phyloP scores from a whole-genome alignment of 2,888 invertebrate genomes.

The Agonopterix subpropinquella region DNA sequence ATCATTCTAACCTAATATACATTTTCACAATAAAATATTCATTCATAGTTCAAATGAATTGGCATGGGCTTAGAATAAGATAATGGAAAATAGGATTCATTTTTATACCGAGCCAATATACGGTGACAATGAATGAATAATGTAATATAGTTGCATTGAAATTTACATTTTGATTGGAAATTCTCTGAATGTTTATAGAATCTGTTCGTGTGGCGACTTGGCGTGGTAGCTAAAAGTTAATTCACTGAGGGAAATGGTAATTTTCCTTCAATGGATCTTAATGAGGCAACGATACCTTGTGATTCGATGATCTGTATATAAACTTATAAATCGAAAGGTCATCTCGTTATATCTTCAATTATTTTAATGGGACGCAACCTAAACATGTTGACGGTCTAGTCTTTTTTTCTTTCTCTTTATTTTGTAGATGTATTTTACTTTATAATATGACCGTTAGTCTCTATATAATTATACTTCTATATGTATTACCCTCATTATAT shows the following conservation, averaged over 20 bases:
- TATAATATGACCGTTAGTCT: too few relatives aligned
- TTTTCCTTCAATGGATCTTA: neutral
- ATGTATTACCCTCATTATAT: too few relatives aligned
- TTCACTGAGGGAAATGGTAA: slow-evolving; percentile 30
- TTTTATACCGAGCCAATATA: slow-evolving; percentile 1
- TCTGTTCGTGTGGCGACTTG: slow-evolving; percentile 19
- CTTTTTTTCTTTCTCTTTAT: too few relatives aligned
- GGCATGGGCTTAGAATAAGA: neutral
- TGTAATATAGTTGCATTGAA: slow-evolving; percentile 36
- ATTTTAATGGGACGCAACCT: too few relatives aligned
- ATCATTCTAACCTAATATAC: neutral
- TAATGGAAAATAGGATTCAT: neutral
- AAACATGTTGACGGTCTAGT: too few relatives aligned
- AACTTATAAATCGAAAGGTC: too few relatives aligned
- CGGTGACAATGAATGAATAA: slow-evolving; percentile 21
- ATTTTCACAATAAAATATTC: neutral
- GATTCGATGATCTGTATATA: neutral
- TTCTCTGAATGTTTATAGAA: slow-evolving; percentile 35
- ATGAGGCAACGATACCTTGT: slow-evolving; percentile 14
- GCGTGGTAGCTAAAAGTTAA: slow-evolving; percentile 32
- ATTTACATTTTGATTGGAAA: slow-evolving; percentile 68
- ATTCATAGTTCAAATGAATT: neutral
- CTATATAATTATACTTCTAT: too few relatives aligned
- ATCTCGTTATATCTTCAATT: too few relatives aligned
- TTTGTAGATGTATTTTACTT: too few relatives aligned